Evolutionary conservation across 1,140 invertebrate species (phyloP), one percentile per base, ranked within the genome.

Genomic region (Geopemphigus sp.): DNA sequence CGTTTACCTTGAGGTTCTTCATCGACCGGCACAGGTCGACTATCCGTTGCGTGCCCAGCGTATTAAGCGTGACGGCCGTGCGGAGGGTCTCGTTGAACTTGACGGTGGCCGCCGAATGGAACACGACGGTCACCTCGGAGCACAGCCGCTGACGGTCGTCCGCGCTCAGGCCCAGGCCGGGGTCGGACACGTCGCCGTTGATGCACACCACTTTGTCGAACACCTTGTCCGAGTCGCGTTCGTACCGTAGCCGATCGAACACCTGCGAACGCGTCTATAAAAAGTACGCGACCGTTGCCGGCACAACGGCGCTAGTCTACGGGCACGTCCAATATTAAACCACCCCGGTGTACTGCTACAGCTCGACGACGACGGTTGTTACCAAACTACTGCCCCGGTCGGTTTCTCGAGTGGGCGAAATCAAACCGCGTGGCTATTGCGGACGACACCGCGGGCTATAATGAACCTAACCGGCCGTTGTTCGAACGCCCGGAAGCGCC

Each of bases 21-120:
- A 88, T 86, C 47, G 87, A 83, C 72, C 85, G 85, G 80, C 86
- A 85, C 4, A 86, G 68, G 47, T 85, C 80, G 1, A 86, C 81
- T n/a, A 85, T 82, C 10, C 83, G 74, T 47, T 83, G 82, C 15
- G 85, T 85, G 12, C 85, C 85, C 26, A 83, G 81, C 1, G 85
- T 84, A 81, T 86, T 86, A 59, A 86, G 82, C 5, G 74, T 81
- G 11, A 85, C 84, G 32, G 85, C 84, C 5, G 83, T 82, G 26
- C 83, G 80, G 1, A 86, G 83, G 6, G 74, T 82, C 81, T 85
- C 85, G 64, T 85, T 85, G 81, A 85, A 85, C 17, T 86, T 86
- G 64, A 85, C 89, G 29, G 91, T 92, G 6, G 91, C 91, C 5
- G 91, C 91, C 8, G 89, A 90, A 83, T 92, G 91, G 84, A 92